Percentiles rank a stretch among this genome's conserved stretches.
Evolutionary conservation across 2,113 vertebrate genomes (phyloP).

Genomic region (Nycticebus coucang): DNA sequence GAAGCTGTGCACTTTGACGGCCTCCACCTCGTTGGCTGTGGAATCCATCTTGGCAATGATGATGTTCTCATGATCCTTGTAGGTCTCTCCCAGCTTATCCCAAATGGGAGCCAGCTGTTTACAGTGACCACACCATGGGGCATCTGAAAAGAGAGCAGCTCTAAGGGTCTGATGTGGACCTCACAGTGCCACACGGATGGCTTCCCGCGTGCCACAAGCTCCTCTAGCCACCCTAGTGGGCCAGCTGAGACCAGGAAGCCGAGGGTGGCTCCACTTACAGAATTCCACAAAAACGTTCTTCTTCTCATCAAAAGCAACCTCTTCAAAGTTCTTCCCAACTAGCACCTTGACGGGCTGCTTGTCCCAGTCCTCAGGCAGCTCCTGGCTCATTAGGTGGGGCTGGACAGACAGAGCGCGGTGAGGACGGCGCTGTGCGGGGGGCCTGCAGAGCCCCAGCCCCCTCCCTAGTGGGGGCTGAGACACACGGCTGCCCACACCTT

Average conservation of each 20-base stretch:
- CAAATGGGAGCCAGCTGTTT: slow-evolving; percentile 98
- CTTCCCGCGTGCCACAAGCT: rapidly evolving
- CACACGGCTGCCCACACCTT: slow-evolving; percentile 86
- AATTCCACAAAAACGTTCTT: slow-evolving; percentile 98
- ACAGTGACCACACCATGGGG: slow-evolving; percentile 99
- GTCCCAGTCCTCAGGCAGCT: slow-evolving; percentile 97
- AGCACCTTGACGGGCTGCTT: slow-evolving; percentile 94
- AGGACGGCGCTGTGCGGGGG: rapidly evolving
- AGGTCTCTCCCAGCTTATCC: slow-evolving; percentile 97
- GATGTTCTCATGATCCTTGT: slow-evolving; percentile 88
- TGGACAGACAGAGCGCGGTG: slow-evolving; percentile 64
- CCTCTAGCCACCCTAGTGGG: rapidly evolving
- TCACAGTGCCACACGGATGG: rapidly evolving
- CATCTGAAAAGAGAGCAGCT: slow-evolving; percentile 85
- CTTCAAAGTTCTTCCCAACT: slow-evolving; percentile 97
- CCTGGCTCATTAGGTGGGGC: slow-evolving; percentile 99
- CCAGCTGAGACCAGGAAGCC: no score
- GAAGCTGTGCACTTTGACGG: slow-evolving; percentile 98
- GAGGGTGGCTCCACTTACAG: slow-evolving; percentile 88
- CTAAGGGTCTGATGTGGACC: background rate
- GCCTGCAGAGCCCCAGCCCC: background rate
- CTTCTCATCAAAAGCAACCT: slow-evolving; percentile 91
- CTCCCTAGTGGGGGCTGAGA: background rate
- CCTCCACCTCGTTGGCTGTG: slow-evolving; percentile 96
- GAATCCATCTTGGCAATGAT: slow-evolving; percentile 98